phyloP scores from a whole-genome alignment of 2,888 invertebrate species.

The Athalia circularis region DNA sequence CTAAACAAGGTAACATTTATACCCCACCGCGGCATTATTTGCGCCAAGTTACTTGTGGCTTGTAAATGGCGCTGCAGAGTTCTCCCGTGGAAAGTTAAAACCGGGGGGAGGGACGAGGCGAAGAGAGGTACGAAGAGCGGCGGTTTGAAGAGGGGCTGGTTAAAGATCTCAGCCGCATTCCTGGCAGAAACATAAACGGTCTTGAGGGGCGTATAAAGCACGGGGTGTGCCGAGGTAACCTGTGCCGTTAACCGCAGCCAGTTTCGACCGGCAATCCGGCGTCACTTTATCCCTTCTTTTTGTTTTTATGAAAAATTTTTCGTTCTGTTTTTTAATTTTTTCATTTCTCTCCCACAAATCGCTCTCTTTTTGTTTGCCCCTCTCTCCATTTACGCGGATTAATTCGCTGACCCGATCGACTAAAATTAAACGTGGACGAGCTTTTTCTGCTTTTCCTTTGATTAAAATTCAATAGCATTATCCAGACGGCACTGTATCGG shows the following conservation, averaged over 20 bases:
- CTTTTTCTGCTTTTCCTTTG: not conserved
- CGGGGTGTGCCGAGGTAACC: not conserved
- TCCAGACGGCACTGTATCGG: not conserved
- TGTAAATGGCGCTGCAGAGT: conserved; percentile 11
- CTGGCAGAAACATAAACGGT: conserved; percentile 22
- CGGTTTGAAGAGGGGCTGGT: conserved; percentile 20
- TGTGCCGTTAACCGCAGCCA: conserved; percentile 31
- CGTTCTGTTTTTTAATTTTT: no score
- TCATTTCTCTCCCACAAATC: not conserved
- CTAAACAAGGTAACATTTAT: conserved; percentile 10
- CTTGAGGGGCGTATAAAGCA: conserved; percentile 21
- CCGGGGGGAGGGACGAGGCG: not conserved
- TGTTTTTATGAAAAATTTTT: not conserved
- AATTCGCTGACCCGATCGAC: not conserved
- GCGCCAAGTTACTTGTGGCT: conserved; percentile 19
- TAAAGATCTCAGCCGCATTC: conserved; percentile 12
- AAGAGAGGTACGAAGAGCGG: not conserved
- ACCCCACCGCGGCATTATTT: not conserved
- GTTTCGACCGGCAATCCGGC: conserved; percentile 15
- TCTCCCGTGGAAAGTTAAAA: not conserved
- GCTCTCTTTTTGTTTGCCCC: no score
- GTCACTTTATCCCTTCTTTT: not conserved
- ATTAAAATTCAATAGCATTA: conserved; percentile 18
- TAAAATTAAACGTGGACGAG: conserved; percentile 8
- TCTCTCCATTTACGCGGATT: no score